Conservation (phyloP, 2,113 vertebrate genomes). For the Larimichthys polyactis region DNA sequence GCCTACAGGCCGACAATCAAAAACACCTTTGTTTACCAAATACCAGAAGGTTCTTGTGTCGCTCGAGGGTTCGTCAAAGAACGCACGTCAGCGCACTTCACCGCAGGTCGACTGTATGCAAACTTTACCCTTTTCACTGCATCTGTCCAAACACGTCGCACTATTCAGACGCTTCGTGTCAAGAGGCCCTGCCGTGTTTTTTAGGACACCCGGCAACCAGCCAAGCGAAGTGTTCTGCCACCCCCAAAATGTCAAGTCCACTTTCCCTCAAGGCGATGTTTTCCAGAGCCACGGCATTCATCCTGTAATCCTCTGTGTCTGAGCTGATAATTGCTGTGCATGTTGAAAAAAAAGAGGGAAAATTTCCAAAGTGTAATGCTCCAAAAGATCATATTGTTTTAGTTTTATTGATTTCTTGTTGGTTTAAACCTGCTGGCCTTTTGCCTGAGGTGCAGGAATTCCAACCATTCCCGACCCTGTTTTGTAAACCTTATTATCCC, state of each 20-base stretch:
- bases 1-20: not conserved
- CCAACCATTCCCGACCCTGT: conserved; percentile 38
- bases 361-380: not conserved
- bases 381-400: not conserved
- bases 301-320: not conserved
- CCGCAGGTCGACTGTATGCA: not conserved
- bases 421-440: conserved; percentile 22
- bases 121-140: conserved; percentile 28
- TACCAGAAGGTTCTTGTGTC: not conserved
- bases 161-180: conserved; percentile 12
- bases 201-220: conserved; percentile 16
- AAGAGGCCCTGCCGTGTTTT: not conserved
- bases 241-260: conserved; percentile 4
- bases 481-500: conserved; percentile 38
- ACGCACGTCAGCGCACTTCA: not conserved
- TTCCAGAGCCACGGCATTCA: not conserved
- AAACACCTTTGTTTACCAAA: not conserved
- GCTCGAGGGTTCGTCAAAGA: conserved; percentile 8
- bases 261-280: conserved; percentile 9
- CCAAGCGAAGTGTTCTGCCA: conserved; percentile 1
- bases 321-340: not conserved
- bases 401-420: not conserved
- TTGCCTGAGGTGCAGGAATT: conserved; percentile 42
- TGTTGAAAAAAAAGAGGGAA: not conserved
- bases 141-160: conserved; percentile 47